Base-by-base conservation (phyloP, 1,140 invertebrate species). In the Micrasema minimum region DNA sequence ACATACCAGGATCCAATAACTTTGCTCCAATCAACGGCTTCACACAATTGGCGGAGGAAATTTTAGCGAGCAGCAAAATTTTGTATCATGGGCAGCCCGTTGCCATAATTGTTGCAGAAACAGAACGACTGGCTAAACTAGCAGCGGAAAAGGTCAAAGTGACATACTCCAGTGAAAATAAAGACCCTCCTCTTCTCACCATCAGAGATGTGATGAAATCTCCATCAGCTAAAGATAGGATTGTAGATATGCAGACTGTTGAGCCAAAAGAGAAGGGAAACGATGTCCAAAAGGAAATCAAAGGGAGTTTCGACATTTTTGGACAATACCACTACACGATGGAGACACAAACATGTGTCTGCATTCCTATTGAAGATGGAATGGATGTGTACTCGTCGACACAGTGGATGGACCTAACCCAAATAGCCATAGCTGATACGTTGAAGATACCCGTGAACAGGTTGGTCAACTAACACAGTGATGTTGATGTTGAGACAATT, bases 101-200 rank as follows among this genome's bases (percentile, higher is more conserved):
- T 10, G 93, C 90, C 0, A 80, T 95, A 1, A 85, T 96, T 3
- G 88, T 92, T 1, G 93, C 92, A 0, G 79, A 87, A 35, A 88
- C 85, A 75, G 85, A 90, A 72, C 83, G 85, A 45, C 77, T 86
- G 22, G 92, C 92, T 0, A 84, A 88, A n/a, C 82, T 87, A 53
- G 91, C 91, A 16, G 87, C 89, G 0, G 86, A 87, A 66, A 79
- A 88, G 65, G 90, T 95, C 0, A 87, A 90, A 80, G 81, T 95
- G 22, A 86, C 84, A 14, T 93, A 94, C 72, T 72, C 77, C 66
- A 76, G 77, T 9, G 69, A 51, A 0, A 79, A 64, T 41, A 75
- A 71, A 16, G 75, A 77, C 10, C 78, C 74, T 67, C 83, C 83
- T 18, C n/a, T 85, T 38, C 35, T 84, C 14, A 79, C 73, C 0